Evolutionary conservation across 2,113 vertebrate genomes (phyloP).

Genomic region (Zingel zingel): DNA sequence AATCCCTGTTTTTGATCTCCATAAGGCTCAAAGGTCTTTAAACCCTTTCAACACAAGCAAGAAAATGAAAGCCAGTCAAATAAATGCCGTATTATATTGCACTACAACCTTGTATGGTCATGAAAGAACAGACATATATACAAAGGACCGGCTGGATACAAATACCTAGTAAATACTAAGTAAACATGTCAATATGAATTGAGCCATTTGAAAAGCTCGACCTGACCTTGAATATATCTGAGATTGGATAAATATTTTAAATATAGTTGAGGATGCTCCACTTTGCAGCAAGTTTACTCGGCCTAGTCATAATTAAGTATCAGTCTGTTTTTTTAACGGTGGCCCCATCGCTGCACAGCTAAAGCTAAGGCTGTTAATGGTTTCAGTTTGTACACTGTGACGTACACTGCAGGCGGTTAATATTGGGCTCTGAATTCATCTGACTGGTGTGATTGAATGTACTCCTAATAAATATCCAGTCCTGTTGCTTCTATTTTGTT

Average conservation of each 20-base stretch:
- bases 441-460: background rate
- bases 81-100: background rate
- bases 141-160: background rate
- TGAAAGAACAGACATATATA: background rate
- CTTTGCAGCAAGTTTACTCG: background rate
- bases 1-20: background rate
- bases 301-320: background rate
- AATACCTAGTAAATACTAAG: background rate
- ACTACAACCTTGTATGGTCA: background rate
- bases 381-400: background rate
- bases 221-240: background rate
- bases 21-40: background rate
- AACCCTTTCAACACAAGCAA: background rate
- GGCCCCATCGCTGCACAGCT: too few species aligned
- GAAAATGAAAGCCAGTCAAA: background rate
- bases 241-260: background rate
- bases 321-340: background rate
- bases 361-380: background rate
- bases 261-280: background rate
- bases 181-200: background rate
- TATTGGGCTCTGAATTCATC: background rate
- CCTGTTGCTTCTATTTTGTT: slow-evolving; percentile 32
- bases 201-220: background rate
- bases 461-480: slow-evolving; percentile 34
- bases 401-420: background rate